Evolutionary conservation across 1,140 invertebrate genomes (phyloP).

Genomic region (Matsumurasca onukii): DNA sequence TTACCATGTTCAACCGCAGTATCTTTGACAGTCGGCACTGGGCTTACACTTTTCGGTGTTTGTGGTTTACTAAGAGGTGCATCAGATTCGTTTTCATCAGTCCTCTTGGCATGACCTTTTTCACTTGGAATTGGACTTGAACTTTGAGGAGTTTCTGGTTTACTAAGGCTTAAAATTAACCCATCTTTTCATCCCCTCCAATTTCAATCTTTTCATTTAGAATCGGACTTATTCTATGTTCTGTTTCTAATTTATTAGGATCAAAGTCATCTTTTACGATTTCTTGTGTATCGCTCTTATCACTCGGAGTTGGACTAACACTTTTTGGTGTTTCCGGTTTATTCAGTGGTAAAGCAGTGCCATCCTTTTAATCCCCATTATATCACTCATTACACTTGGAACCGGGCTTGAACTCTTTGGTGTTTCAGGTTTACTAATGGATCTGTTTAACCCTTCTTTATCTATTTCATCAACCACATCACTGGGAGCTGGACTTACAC

Average conservation of each 20-base stretch:
- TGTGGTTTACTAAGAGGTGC: background rate
- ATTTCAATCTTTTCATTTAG: too few species aligned
- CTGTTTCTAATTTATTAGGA: too few species aligned
- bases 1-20: background rate
- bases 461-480: background rate
- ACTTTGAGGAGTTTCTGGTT: background rate
- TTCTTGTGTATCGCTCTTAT: background rate
- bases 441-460: background rate
- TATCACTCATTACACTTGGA: background rate
- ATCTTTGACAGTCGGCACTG: background rate
- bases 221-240: too few species aligned
- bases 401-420: constrained; percentile 16
- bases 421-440: background rate
- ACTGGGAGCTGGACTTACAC: background rate
- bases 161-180: too few species aligned
- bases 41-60: background rate
- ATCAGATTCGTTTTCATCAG: constrained; percentile 4
- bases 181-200: too few species aligned
- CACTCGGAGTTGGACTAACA: background rate
- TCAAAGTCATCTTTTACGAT: background rate
- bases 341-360: background rate
- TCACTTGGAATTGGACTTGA: constrained; percentile 45
- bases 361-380: background rate
- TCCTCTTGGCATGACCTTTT: background rate
- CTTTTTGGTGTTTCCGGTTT: background rate